Evolutionary conservation across 2,888 invertebrate species (phyloP).

Genomic region (Gandaritis pyraliata): DNA sequence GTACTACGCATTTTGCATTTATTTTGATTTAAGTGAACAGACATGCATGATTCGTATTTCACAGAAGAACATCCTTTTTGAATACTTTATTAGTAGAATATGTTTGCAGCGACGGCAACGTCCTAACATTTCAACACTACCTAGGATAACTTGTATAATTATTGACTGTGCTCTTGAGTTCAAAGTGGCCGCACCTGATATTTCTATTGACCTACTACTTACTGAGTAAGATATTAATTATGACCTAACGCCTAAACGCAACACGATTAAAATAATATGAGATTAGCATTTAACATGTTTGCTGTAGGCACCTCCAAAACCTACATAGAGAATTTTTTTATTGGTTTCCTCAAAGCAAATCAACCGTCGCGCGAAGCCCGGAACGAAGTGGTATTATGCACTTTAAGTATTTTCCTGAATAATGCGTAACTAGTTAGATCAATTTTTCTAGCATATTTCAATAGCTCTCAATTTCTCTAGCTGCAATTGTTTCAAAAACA

Average conservation of each 20-base stretch:
- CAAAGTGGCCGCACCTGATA: neutral
- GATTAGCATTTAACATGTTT: neutral
- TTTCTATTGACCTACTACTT: neutral
- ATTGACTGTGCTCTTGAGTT: neutral
- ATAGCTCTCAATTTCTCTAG: too few relatives aligned
- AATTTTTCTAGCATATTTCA: neutral
- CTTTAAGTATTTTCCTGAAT: constrained; percentile 27
- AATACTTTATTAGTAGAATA: constrained; percentile 7
- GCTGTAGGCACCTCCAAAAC: neutral
- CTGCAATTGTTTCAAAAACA: too few relatives aligned
- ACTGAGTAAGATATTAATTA: too few relatives aligned
- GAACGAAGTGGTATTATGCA: constrained; percentile 31
- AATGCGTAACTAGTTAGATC: constrained; percentile 1
- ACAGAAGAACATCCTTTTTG: constrained; percentile 11
- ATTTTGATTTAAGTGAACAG: constrained; percentile 16
- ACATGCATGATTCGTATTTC: constrained; percentile 1
- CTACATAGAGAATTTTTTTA: constrained; percentile 4
- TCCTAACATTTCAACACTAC: neutral
- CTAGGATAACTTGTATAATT: neutral
- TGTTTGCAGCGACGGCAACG: neutral
- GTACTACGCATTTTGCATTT: constrained; percentile 18
- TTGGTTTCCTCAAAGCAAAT: constrained; percentile 35
- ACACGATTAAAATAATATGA: too few relatives aligned
- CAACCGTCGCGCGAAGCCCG: constrained; percentile 27
- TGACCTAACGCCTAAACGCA: too few relatives aligned